Base-by-base conservation (phyloP, 2,113 vertebrate genomes). In the Candoia aspera region DNA sequence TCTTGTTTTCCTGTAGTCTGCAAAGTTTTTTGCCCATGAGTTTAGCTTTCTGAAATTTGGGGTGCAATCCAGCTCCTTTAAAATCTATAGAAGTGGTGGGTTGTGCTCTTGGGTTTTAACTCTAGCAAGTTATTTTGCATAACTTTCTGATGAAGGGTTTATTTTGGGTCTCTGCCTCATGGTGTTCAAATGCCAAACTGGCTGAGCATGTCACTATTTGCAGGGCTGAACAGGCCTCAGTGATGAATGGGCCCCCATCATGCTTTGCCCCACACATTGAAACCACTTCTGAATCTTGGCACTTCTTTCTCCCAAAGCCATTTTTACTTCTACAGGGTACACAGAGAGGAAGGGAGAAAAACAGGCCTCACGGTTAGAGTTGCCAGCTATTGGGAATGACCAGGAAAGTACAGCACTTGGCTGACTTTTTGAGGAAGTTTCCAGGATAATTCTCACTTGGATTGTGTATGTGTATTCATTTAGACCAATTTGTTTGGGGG, bases 211-310 rank as follows among this genome's bases (percentile, higher is more conserved):
- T 57, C 90, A 37, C 83, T 85, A 62, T 42, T 68, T 89, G 29
- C 37, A 84, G 59, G 86, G 53, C 49, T 86, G 60, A 49, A 37
- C 49, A 73, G 90, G 49, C 86, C 49, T 59, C 73, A 6, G 33
- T 85, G 86, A 73, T 89, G 54, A 53, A 89, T 68, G 46, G 58
- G 57, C 53, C 83, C 79, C 59, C 59, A 84, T 68, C 79, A 55
- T 89, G 49, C 86, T 46, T 55, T 68, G 86, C 92, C 86, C 73
- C 90, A 73, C 58, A 33, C 87, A 88, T 58, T 84, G 87, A 93
- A 93, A 89, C 58, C 49, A 89, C 90, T 93, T 93, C 90, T 88
- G 57, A 88, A 87, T 91, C 29, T 83, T 91, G 90, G 92, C 86
- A 60, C 24, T 24, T n/a, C 13, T 93, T 42, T 57, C 73, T 64